Base-by-base conservation (phyloP, 2,888 invertebrate genomes). In the Drosophila meridionalis region DNA sequence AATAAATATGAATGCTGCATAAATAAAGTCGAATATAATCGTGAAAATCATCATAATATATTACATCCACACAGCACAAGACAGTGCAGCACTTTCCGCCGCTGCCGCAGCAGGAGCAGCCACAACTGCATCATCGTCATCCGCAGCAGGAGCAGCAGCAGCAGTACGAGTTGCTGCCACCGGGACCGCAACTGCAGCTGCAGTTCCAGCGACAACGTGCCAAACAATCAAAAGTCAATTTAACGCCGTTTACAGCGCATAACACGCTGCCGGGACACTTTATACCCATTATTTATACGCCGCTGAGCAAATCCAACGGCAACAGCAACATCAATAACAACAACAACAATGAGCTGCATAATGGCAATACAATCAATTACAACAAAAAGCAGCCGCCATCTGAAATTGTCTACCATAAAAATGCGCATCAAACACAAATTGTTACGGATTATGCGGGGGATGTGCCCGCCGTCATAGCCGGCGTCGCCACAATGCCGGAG, bases 181-280 rank as follows among this genome's bases (percentile, higher is more conserved):
- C 71, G 14, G 66, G 70, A 38, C 67, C 69, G 45, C 71, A 69
- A 53, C 40, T 56, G 30, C 69, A 73, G 43, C 64, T 56, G 72
- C 71, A 78, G 60, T 85, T 83, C 63, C 80, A 82, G 58, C 89
- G 88, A 34, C 90, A 89, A 70, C 91, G 89, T 57, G 78, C 72
- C 65, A 92, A 92, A 85, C 90, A 91, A 91, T 90, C 92, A 83
- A 93, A 93, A 90, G 80, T 91, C 85, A 92, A 93, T 89, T 93
- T 93, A 84, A 94, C 94, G 53, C 94, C 94, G 76, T 95, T 95
- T 92, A 92, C 93, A 78, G 93, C 94, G 74, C 93, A 93, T 76
- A 95, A 95, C 87, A 94, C 94, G 65, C 82, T 94, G 73, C 94
- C 94, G 26, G 94, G 94, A 63, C 93, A 94, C 74, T 95, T 94